Base-by-base conservation (phyloP, 2,888 invertebrate species). In the Melinaea menophilus region DNA sequence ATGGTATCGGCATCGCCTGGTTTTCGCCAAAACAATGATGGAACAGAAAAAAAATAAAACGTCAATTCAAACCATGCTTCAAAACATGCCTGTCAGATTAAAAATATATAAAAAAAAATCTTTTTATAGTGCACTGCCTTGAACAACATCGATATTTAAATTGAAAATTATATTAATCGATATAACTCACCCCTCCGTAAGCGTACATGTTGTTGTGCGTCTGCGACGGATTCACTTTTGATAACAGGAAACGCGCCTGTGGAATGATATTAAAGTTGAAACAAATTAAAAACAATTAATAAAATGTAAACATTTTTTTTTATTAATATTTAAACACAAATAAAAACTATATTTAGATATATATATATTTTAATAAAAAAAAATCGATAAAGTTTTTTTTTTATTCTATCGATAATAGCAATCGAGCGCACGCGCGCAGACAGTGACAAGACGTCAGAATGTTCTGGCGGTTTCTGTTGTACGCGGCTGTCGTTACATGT, bases 201-300 rank as follows among this genome's bases (percentile, higher is more conserved):
- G 97, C 95, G 86, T 97, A 98, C 97, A 97, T 98, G 86, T 99
- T 99, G 92, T 99, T 99, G 90, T 99, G 99, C 22, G 99, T 99
- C 85, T 98, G 97, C 76, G 99, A 99, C n/a, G 99, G 99, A 88
- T 99, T 99, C 65, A 99, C 99, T 93, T 99, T 99, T 31, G 98
- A 98, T 62, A 99, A 90, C 73, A 99, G 92, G 91, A 99, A 99
- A 72, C 99, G 94, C 12, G 99, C 99, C 94, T 95, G 89, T 13
- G 9, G 11, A 92, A 83, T 60, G 9, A 51, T 7, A 48, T 5
- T 22, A 22, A 22, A 22, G 22, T 69, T 67, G 59, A 71, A 54
- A 57, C 64, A 47, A 55, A 61, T 35, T 7, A 22, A 51, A 47
- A 47, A 47, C 3, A 47, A 47, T 13, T 2, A 47, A 47, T 12